These are phyloP conservation scores for Agrochola lychnidis DNA, from an alignment of 2,888 invertebrate species.

Conservation along the genomic window DNA sequence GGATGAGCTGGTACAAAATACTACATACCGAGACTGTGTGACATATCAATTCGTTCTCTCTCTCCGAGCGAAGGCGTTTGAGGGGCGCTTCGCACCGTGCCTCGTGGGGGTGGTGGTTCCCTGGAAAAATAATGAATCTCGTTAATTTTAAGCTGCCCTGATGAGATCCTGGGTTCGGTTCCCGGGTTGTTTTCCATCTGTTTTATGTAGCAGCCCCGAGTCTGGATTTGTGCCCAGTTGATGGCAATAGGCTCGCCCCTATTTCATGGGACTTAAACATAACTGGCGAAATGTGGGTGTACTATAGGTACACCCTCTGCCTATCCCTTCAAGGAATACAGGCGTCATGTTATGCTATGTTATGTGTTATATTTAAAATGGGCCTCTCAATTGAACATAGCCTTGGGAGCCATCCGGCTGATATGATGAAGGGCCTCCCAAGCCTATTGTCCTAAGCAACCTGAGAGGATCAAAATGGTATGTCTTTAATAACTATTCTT, in stretches of 20 bases:
- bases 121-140: conserved; percentile 62
- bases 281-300: not conserved
- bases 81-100: conserved; percentile 88
- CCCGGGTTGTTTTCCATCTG: not conserved
- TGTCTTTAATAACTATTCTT: not conserved
- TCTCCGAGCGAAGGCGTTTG: conserved; percentile 91
- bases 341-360: too few species aligned
- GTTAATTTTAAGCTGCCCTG: not conserved
- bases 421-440: not conserved
- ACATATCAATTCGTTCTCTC: conserved; percentile 88
- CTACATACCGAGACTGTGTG: conserved; percentile 85
- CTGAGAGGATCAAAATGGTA: not conserved
- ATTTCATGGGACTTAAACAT: not conserved
- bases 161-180: not conserved
- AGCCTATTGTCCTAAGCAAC: not conserved
- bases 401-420: not conserved
- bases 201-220: not conserved
- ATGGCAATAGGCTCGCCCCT: not conserved
- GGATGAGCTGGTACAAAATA: not conserved
- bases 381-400: not conserved
- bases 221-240: not conserved
- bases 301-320: not conserved
- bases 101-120: conserved; percentile 76
- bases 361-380: too few species aligned
- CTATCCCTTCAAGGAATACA: not conserved